phyloP scores from a whole-genome alignment of 2,113 vertebrate genomes.

The Carassius gibelio region DNA sequence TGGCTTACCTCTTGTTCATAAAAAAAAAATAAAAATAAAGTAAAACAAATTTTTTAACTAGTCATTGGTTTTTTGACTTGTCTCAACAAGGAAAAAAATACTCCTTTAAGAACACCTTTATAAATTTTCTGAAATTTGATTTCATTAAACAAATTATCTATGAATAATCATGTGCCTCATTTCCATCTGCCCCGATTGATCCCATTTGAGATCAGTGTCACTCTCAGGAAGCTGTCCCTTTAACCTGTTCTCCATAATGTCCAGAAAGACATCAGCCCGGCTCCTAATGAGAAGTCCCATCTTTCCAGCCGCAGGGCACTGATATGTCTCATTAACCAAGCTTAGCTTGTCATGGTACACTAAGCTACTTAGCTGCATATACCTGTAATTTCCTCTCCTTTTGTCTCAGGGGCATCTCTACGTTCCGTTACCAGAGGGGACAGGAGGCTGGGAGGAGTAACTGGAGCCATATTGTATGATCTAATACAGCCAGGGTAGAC shows the following conservation, averaged over 20 bases:
- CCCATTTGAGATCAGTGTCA: conserved; percentile 51
- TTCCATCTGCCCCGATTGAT: conserved; percentile 39
- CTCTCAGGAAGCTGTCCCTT: conserved; percentile 38
- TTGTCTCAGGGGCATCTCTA: conserved; percentile 9
- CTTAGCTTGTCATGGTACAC: conserved; percentile 43
- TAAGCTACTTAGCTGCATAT: conserved; percentile 51
- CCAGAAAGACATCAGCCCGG: conserved; percentile 29
- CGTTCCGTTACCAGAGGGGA: neutral
- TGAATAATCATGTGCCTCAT: neutral
- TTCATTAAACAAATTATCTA: neutral
- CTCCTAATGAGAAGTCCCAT: conserved; percentile 43
- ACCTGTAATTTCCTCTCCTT: conserved; percentile 52
- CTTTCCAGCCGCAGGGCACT: conserved; percentile 17
- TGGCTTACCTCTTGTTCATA: conserved; percentile 7
- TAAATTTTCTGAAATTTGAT: neutral
- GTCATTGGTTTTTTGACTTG: neutral
- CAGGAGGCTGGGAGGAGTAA: neutral
- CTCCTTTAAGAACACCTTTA: neutral
- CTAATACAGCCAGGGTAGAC: conserved; percentile 50
- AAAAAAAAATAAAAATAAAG: too few relatives aligned
- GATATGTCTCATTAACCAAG: conserved; percentile 60
- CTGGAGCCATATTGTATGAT: conserved; percentile 25
- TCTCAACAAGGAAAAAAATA: neutral
- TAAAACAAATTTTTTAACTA: too few relatives aligned
- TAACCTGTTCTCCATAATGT: conserved; percentile 3